Evolutionary conservation across 2,797 vertebrate species (phyloP), one percentile per base, ranked within the genome.

Genomic region (Pantherophis alleghaniensis): DNA sequence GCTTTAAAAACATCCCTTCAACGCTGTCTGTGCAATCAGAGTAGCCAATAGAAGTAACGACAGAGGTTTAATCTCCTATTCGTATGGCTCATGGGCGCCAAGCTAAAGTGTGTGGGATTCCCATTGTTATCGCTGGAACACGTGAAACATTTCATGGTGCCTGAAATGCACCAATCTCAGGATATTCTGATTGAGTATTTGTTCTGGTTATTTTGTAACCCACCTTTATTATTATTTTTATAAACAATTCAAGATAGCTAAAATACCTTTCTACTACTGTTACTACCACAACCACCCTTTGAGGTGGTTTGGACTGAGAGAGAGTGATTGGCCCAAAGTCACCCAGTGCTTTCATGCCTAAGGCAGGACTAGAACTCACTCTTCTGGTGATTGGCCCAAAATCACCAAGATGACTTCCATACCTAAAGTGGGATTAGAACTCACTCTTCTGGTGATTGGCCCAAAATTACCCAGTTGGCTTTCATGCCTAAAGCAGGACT

Each of bases 281-380:
- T 13, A 3, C n/a, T 16, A 18, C 63, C 26, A 5, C n/a, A 69
- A 32, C 13, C 7, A 32, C 63, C 13, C 14, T 69, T 2, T 32
- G 66, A 69, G 66, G 14, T 37, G 14, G 6, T 18, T 37, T 69
- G n/a, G 66, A 18, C 66, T 74, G 7, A 74, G 16, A 69, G 66
- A 69, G 28, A n/a, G 66, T 32, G n/a, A 32, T 0, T 69, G n/a
- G 66, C 60, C 60, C 10, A 28, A 28, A 63, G 7, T 61, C 60
- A 37, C 37, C 37, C 37, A 37, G 37, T 37, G 37, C 13, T 69
- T 69, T 32, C 13, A 69, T 69, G 5, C 63, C n/a, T 32, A 32
- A 69, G 0, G 66, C 0, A 0, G 28, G 6, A 32, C 2, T 32
- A 69, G 63, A 69, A n/a, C 2, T 16, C 5, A 32, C 0, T 69